Evolutionary conservation across 1,140 invertebrate species (phyloP), one percentile per base, ranked within the genome.

Genomic region (Lucilia sericata): DNA sequence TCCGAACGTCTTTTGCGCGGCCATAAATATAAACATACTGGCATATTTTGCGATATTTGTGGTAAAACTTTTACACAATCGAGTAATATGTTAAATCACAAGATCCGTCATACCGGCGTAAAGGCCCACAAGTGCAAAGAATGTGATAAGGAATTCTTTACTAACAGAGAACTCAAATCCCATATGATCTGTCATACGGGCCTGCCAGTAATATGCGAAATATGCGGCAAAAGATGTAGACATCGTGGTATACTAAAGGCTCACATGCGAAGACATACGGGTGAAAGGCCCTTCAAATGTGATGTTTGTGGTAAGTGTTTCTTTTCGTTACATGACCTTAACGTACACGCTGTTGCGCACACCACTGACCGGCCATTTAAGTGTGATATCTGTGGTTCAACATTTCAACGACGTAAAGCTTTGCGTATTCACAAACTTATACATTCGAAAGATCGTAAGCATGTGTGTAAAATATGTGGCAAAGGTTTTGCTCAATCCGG

Each of bases 201-300:
- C 0, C 85, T 89, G 88, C 88, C 88, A 10, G 87, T 86, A 55
- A 88, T 89, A 10, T 89, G 88, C 34, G 88, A 89, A 49, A 85
- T 89, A 10, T 89, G 88, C 36, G 88, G 88, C 0, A 85, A 87
- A 5, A 86, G 86, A 0, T 89, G 88, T 78, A 85, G 88, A 0
- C 88, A 89, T 84, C 86, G 87, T 4, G 87, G 88, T 8, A 87
- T 94, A 42, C 90, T 94, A 34, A 93, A 94, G 84, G 94, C 94
- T 78, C 95, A 96, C 88, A 94, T 94, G 88, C 88, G 94, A 5
- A 94, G 93, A 0, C 94, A 95, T 86, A 94, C 94, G 0, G 94
- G 95, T 3, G 95, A 96, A 87, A 95, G 95, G 87, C 96, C 96
- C 0, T 96, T 95, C 87, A 82, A 84, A 55, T 84, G 84, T 51